Evolutionary conservation across 1,140 invertebrate genomes (phyloP).

Genomic region (Ylistrum balloti): DNA sequence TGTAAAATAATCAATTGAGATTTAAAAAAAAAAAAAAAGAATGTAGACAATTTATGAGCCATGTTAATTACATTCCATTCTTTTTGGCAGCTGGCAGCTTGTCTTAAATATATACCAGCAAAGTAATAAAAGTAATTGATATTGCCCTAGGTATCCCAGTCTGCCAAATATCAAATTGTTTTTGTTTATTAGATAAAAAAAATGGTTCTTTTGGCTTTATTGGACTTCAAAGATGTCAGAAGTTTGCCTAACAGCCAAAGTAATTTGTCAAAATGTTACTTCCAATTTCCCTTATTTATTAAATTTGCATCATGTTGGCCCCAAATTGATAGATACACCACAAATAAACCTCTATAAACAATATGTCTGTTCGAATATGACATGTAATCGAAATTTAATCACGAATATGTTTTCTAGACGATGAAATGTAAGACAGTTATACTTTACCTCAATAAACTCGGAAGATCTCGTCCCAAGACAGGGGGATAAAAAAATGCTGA

Average conservation of each 20-base stretch:
- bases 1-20: background rate
- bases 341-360: background rate
- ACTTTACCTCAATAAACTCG: background rate
- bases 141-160: background rate
- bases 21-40: background rate
- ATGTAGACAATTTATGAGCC: background rate
- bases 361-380: background rate
- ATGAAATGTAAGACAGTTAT: background rate
- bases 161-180: constrained; percentile 38
- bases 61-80: background rate
- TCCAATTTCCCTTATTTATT: background rate
- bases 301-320: constrained; percentile 25
- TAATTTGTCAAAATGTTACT: constrained; percentile 3
- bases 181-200: background rate
- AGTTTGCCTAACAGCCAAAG: background rate
- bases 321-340: constrained; percentile 2
- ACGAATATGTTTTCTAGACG: background rate
- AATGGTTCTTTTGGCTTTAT: background rate
- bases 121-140: constrained; percentile 12
- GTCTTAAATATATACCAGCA: background rate
- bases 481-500: background rate
- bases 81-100: background rate
- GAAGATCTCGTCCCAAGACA: background rate
- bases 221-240: background rate
- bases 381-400: background rate